These are phyloP conservation scores for Abrostola triplasia DNA, from an alignment of 2,888 invertebrate genomes.

Conservation along the genomic window DNA sequence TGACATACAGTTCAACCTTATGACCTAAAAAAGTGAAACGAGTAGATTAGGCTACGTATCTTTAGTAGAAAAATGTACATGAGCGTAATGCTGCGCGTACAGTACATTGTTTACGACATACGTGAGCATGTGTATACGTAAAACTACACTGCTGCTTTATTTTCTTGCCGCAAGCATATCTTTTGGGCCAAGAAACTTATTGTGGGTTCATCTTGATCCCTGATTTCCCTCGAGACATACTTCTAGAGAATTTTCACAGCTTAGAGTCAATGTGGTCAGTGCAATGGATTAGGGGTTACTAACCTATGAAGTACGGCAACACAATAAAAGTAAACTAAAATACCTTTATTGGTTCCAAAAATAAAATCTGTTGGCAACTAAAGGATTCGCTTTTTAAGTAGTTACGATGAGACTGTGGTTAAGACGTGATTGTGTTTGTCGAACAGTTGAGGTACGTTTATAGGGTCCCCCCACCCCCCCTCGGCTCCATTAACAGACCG, in stretches of 20 bases:
- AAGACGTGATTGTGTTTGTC: conserved; percentile 69
- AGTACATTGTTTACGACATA: conserved; percentile 10
- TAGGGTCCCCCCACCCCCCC: conserved; percentile 30
- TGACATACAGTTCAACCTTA: background rate
- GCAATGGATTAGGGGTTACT: conserved; percentile 48
- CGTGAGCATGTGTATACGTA: conserved; percentile 25
- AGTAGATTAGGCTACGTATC: background rate
- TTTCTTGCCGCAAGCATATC: conserved; percentile 56
- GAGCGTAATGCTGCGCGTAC: conserved; percentile 1
- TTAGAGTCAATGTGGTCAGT: conserved; percentile 66
- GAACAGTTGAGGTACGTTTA: conserved; percentile 57
- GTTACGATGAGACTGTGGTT: conserved; percentile 59
- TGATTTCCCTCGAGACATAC: conserved; percentile 66
- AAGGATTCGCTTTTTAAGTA: conserved; percentile 52
- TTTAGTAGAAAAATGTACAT: background rate
- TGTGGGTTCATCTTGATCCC: conserved; percentile 60
- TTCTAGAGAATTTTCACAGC: conserved; percentile 56
- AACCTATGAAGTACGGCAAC: conserved; percentile 20
- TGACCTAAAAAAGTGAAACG: background rate
- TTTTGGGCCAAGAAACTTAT: conserved; percentile 60
- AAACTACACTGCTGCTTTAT: conserved; percentile 47
- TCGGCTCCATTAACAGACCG: conserved; percentile 39
- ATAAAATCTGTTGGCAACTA: conserved; percentile 53
- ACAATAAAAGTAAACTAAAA: conserved; percentile 12
- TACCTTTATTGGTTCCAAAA: conserved; percentile 11